Conservation (phyloP, 2,113 vertebrate genomes). For the Rhinolophus sinicus region DNA sequence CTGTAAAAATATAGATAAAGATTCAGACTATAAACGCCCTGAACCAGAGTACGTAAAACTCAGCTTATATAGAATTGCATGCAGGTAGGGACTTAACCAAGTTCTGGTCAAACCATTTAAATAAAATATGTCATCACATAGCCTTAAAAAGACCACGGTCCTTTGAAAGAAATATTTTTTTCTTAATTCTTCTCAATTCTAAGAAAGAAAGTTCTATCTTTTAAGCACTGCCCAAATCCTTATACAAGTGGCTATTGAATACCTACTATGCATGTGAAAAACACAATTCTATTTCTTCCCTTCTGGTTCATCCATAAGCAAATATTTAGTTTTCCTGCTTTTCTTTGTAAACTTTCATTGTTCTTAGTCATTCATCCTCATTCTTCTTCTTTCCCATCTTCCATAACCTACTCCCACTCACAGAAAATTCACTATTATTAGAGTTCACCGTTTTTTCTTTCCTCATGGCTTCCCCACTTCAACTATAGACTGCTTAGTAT, state of each 20-base stretch:
- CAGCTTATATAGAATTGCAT: neutral
- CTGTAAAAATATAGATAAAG: constrained; percentile 18
- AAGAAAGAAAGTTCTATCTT: neutral
- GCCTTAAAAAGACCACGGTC: neutral
- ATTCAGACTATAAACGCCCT: neutral
- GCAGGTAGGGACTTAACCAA: neutral
- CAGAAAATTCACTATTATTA: neutral
- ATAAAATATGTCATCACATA: neutral
- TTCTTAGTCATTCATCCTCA: neutral
- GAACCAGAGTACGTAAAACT: neutral
- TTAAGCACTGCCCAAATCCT: neutral
- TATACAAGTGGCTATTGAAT: neutral
- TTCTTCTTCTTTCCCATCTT: neutral
- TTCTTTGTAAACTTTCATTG: neutral
- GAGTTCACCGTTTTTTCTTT: neutral
- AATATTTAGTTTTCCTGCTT: neutral
- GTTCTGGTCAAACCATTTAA: neutral
- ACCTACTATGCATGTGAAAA: neutral
- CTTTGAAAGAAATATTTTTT: neutral
- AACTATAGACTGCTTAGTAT: neutral
- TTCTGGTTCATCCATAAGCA: constrained; percentile 49
- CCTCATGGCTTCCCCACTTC: neutral
- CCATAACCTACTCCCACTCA: neutral
- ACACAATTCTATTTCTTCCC: neutral
- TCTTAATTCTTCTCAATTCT: constrained; percentile 3